Evolutionary conservation across 2,888 invertebrate genomes (phyloP), one percentile per base, ranked within the genome.

Genomic region (Acanthopleura granulata): DNA sequence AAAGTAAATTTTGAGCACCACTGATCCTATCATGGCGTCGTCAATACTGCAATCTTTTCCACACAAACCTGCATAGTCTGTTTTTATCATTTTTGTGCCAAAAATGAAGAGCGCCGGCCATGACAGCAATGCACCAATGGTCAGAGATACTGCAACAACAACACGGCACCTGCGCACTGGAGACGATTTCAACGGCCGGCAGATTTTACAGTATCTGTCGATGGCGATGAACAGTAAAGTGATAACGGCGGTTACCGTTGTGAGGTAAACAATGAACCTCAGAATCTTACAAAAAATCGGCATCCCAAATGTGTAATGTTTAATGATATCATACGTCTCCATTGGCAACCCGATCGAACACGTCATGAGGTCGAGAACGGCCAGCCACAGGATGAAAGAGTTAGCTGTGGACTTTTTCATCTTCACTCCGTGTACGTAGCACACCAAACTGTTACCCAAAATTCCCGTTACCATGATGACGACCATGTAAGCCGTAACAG

Each of bases 121-220:
- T 22, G 57, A 57, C 18, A 57, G 12, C 18, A 57, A 18, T 3
- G 22, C 57, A 4, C 57, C 57, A 12, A 22, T 12, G n/a, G 57
- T 57, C 4, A 57, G 57, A 57, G 57, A 57, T 12, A 57, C 22
- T n/a, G 4, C 18, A 57, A 57, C 57, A n/a, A 57, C 57, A n/a
- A 57, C 57, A n/a, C 57, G 57, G 57, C 57, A 57, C 22, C 57
- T 57, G 18, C 57, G 57, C 57, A 57, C 57, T n/a, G 57, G 57
- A 12, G 22, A n/a, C 6, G 57, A 22, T 57, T 57, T 57, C 22
- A 57, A 57, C 6, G 57, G 57, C 22, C 57, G 57, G 57, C 57
- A 57, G 57, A 57, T 57, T 57, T 57, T 57, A 12, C 57, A 57
- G 57, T 57, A 57, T 57, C 57, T 57, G 57, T 57, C 57, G 18